phyloP scores from a whole-genome alignment of 1,140 invertebrate genomes.

The Asbolus verrucosus region DNA sequence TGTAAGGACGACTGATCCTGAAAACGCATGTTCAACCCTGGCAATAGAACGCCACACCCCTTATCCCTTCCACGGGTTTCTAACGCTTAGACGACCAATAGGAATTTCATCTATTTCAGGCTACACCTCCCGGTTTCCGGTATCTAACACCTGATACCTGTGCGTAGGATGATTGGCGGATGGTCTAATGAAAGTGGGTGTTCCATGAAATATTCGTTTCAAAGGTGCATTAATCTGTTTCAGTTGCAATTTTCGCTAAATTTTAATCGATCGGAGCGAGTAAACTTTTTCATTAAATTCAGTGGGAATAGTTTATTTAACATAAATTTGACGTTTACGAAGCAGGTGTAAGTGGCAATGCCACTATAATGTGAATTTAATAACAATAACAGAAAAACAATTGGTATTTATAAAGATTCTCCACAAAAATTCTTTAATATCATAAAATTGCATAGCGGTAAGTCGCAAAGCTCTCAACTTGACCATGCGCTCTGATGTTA shows the following conservation, averaged over 20 bases:
- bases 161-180: constrained; percentile 47
- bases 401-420: no score
- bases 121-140: constrained; percentile 41
- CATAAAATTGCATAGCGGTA: constrained; percentile 28
- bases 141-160: constrained; percentile 55
- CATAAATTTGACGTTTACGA: not conserved
- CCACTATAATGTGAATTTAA: constrained; percentile 37
- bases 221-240: no score
- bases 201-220: constrained; percentile 27
- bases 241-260: no score
- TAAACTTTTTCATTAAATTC: no score
- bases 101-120: not conserved
- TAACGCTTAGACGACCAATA: constrained; percentile 54
- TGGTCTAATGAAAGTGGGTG: constrained; percentile 35
- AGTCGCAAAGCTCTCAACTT: not conserved
- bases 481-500: no score
- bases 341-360: not conserved
- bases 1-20: constrained; percentile 53
- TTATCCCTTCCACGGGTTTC: constrained; percentile 48
- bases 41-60: constrained; percentile 55
- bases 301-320: not conserved
- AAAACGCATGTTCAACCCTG: constrained; percentile 43
- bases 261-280: no score
- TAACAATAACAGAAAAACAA: constrained; percentile 15
- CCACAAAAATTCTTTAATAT: constrained; percentile 35